Conservation (phyloP, 2,888 invertebrate genomes). For the Eulithis prunata region DNA sequence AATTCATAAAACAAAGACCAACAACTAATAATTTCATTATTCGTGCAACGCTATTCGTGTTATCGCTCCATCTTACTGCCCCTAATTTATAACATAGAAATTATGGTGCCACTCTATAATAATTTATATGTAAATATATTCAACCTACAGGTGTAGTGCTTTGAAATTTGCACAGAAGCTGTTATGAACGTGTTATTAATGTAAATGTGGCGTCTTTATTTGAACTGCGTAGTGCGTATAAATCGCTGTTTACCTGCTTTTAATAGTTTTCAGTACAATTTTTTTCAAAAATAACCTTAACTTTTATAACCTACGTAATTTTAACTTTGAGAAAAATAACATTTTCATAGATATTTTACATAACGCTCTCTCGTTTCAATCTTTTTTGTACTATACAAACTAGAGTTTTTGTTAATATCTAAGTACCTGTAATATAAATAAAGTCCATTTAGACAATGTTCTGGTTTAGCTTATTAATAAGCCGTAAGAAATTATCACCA, state of each 20-base stretch:
- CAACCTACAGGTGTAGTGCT: conserved; percentile 54
- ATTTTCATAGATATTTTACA: not conserved
- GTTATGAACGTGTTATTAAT: conserved; percentile 30
- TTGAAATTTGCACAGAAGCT: conserved; percentile 44
- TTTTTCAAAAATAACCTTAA: no score
- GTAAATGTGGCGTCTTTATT: conserved; percentile 31
- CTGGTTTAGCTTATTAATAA: no score
- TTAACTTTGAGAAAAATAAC: no score
- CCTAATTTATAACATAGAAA: conserved; percentile 52
- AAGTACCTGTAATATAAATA: no score
- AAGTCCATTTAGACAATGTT: no score
- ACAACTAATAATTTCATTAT: conserved; percentile 67
- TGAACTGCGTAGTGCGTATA: conserved; percentile 20
- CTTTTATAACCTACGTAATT: no score
- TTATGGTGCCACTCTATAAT: conserved; percentile 37
- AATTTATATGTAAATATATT: conserved; percentile 56
- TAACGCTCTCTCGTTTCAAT: no score
- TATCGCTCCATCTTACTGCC: conserved; percentile 59
- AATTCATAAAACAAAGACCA: conserved; percentile 60
- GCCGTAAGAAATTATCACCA: no score
- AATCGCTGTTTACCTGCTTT: conserved; percentile 21
- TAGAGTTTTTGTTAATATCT: no score
- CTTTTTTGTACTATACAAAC: no score
- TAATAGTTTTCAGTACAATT: not conserved
- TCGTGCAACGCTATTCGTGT: conserved; percentile 55